These are phyloP conservation scores for Mythimna ferrago DNA, from an alignment of 2,888 invertebrate genomes.

Conservation along the genomic window DNA sequence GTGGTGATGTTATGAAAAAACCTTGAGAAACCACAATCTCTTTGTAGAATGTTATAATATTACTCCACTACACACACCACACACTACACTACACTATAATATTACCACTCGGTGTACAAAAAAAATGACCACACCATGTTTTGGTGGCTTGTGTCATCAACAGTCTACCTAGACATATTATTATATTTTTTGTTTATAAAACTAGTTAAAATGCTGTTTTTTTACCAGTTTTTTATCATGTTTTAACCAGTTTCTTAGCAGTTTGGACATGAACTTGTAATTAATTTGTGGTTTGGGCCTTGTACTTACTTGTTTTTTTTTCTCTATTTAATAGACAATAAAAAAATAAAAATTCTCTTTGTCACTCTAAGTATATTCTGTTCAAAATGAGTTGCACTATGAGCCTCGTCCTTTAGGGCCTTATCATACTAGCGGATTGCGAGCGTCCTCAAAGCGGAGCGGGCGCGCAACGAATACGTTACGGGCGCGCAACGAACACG, in stretches of 20 bases:
- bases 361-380: neutral
- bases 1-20: slow-evolving; percentile 2
- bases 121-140: neutral
- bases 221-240: neutral
- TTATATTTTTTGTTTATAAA: neutral
- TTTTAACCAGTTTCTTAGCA: neutral
- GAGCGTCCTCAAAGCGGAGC: too few species aligned
- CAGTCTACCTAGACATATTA: neutral
- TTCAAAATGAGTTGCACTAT: neutral
- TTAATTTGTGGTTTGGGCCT: too few species aligned
- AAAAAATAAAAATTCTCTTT: neutral
- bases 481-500: too few species aligned
- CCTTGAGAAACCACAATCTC: neutral
- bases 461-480: too few species aligned
- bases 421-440: too few species aligned
- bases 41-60: neutral
- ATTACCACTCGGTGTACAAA: neutral
- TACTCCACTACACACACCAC: too few species aligned
- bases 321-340: too few species aligned
- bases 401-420: too few species aligned
- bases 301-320: too few species aligned
- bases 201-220: neutral
- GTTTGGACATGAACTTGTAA: too few species aligned
- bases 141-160: neutral
- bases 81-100: too few species aligned